Base-by-base conservation (phyloP, 1,140 invertebrate genomes). In the Bombus huntii region DNA sequence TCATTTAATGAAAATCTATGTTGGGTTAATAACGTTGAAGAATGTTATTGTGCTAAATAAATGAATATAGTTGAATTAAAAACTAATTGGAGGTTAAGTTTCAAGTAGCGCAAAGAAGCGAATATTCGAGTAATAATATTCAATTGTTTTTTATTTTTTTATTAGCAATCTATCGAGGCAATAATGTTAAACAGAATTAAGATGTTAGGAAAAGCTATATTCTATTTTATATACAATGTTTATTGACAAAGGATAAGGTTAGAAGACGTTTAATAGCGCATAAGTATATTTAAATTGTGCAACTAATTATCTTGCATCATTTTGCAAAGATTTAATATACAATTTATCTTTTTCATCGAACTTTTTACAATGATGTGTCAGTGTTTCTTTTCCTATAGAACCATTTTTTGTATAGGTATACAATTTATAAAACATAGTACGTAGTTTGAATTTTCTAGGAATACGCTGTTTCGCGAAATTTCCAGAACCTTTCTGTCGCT, bases 401-500 rank as follows among this genome's bases (percentile, higher is more conserved):
- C 6, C 6, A 71, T 42, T 12, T 71, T 68, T 71, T 28, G 25
- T 59, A 28, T 28, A 6, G 9, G 0, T 71, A 13, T 0, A 0
- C 39, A 28, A 71, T 39, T 28, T 28, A 13, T 42, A 13, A 15
- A 42, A 71, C 12, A 13, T 25, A 39, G 31, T 15, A 34, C 1
- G n/a, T 15, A 66, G 3, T 70, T 37, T 0, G 10, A 10, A 37
- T 66, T 22, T 18, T 34, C 15, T 68, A 25, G 9, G 10, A 70
- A 0, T 31, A 18, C 18, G 15, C 65, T 34, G 34, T 70, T 2
- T 28, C 34, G 25, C 28, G 8, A 79, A 88, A 75, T 86, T 71
- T 59, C 37, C 25, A 13, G 78, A 72, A 88, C 76, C 25, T 42
- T 80, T 86, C 68, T 44, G 76, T 66, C 72, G 15, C 31, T 18